Base-by-base conservation (phyloP, 2,797 vertebrate genomes). In the Labroides dimidiatus region DNA sequence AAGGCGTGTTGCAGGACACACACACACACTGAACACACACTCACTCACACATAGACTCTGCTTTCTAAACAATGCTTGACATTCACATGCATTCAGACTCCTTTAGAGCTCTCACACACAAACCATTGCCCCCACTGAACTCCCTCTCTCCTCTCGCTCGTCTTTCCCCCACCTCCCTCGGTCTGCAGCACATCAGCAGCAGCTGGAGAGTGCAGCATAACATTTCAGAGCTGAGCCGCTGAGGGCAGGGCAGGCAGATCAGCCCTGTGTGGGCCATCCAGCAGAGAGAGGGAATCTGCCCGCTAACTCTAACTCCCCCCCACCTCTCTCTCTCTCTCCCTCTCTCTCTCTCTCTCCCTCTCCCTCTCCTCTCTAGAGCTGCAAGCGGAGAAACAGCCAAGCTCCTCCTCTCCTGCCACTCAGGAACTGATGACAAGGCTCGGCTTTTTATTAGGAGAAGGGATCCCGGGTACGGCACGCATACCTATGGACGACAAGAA, bases 401-500 rank as follows among this genome's bases (percentile, higher is more conserved):
- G 93, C 94, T 96, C 97, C 95, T 96, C 97, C 95, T 97, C 97
- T 41, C 96, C 97, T 76, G 97, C 98, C 91, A 96, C 96, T 91
- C 97, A 99, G 91, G 98, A 99, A 93, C 87, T 99, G 95, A 98
- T 99, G 97, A 99, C 97, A 89, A 96, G 98, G 88, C 85, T 99
- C 92, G 98, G 97, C 64, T 99, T 99, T 94, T 94, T 99, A 90
- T 94, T 99, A 89, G 97, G 98, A 90, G 97, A 99, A 96, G 96
- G 96, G 80, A 98, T 99, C 93, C 96, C 98, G 69, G 92, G 95
- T 80, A 93, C 97, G 63, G 91, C 96, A 78, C 96, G 95, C 87
- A 94, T 97, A 93, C 95, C 96, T 92, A 95, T 96, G 93, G 97
- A 98, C 86, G 96, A 96, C 89, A 97, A 96, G 93, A 96, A 93